phyloP scores from a whole-genome alignment of 2,113 vertebrate species.

The Amazona guildingii region DNA sequence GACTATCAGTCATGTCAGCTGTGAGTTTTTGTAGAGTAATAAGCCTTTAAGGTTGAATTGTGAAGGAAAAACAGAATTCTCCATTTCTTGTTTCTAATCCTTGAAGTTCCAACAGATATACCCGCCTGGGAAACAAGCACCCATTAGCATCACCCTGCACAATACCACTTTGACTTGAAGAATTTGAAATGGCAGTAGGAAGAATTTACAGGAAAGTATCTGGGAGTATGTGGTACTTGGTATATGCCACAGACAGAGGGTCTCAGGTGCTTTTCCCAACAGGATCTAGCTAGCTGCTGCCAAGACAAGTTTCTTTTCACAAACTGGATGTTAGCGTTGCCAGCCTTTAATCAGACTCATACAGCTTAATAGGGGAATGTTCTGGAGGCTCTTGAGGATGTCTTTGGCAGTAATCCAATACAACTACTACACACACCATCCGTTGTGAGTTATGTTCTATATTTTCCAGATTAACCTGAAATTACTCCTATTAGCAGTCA shows the following conservation, averaged over 20 bases:
- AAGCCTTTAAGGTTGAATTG: neutral
- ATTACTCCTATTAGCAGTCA: neutral
- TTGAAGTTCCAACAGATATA: neutral
- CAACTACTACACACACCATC: neutral
- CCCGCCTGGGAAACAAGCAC: conserved; percentile 1
- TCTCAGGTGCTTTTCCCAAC: conserved; percentile 45
- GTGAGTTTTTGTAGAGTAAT: neutral
- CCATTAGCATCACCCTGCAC: conserved; percentile 19
- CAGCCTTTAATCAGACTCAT: conserved; percentile 39
- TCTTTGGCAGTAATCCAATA: conserved; percentile 35
- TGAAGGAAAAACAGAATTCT: neutral
- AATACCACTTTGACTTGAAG: neutral
- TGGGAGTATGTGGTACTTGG: neutral
- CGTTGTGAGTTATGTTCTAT: neutral
- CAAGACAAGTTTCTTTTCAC: conserved; percentile 33
- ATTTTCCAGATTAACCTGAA: conserved; percentile 37
- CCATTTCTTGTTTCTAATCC: neutral
- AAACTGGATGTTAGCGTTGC: neutral
- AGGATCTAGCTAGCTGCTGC: conserved; percentile 13
- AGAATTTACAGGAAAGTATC: conserved; percentile 21
- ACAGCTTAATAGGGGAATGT: conserved; percentile 31
- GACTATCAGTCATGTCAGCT: neutral
- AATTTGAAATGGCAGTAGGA: neutral
- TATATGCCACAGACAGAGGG: neutral
- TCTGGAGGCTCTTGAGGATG: conserved; percentile 12